Evolutionary conservation across 2,113 vertebrate genomes (phyloP).

Genomic region (Laterallus jamaicensis): DNA sequence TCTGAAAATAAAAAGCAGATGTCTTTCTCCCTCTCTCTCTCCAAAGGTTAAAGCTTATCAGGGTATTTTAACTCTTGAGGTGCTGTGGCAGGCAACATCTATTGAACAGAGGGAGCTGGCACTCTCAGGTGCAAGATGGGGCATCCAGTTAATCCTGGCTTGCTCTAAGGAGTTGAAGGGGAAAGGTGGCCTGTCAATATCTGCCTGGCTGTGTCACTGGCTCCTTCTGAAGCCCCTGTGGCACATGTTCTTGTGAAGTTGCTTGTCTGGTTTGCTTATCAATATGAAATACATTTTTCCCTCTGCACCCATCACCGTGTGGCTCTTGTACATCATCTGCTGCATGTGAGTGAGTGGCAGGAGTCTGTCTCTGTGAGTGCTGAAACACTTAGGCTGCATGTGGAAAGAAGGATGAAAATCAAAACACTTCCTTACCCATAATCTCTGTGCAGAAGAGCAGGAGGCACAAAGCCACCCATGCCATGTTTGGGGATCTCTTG

Average conservation of each 20-base stretch:
- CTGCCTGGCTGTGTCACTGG: fast-evolving
- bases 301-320: background rate
- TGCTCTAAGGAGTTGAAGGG: background rate
- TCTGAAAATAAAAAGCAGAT: conserved; percentile 83
- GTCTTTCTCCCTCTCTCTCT: conserved; percentile 48
- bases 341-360: background rate
- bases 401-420: background rate
- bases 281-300: background rate
- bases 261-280: background rate
- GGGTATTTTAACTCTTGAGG: conserved; percentile 59
- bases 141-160: background rate
- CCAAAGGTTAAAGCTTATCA: conserved; percentile 43
- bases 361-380: background rate
- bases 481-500: background rate
- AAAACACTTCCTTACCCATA: background rate
- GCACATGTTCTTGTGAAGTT: fast-evolving
- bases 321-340: background rate
- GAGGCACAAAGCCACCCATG: background rate
- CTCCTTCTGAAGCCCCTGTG: background rate
- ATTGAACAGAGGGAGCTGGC: background rate
- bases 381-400: background rate
- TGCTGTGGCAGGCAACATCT: background rate
- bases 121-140: background rate
- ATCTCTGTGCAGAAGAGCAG: background rate
- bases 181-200: background rate